These are phyloP conservation scores for Ganaspis sp. DNA, from an alignment of 1,140 invertebrate genomes.

Conservation along the genomic window DNA sequence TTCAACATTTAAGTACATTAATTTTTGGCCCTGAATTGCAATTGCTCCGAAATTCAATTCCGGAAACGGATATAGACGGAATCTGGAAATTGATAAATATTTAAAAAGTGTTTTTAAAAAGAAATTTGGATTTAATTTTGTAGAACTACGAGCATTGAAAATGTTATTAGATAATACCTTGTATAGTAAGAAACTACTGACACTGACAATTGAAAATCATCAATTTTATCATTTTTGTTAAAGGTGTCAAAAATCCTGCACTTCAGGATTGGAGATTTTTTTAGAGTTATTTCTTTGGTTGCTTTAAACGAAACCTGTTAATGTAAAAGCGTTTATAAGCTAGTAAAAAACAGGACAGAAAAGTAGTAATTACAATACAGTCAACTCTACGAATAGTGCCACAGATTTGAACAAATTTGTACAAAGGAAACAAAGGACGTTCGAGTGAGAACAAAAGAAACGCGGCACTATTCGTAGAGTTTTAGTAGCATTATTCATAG, in stretches of 20 bases:
- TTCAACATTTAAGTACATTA: constrained; percentile 57
- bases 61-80: constrained; percentile 53
- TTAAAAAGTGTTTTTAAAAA: no score
- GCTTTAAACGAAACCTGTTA: constrained; percentile 56
- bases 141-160: no score
- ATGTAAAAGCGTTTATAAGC: not conserved
- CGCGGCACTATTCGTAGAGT: no score
- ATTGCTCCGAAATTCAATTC: constrained; percentile 60
- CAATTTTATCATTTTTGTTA: constrained; percentile 50
- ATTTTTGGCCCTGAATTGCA: constrained; percentile 52
- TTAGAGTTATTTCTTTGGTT: constrained; percentile 57
- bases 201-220: constrained; percentile 59
- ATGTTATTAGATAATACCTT: constrained; percentile 49
- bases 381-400: no score
- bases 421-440: no score
- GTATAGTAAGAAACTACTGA: constrained; percentile 59
- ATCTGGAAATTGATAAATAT: no score
- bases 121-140: no score
- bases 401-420: no score
- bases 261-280: constrained; percentile 54
- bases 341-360: no score
- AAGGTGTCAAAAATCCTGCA: constrained; percentile 58
- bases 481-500: no score
- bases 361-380: no score
- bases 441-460: no score